These are phyloP conservation scores for Riparia riparia DNA, from an alignment of 2,113 vertebrate genomes.

Conservation along the genomic window DNA sequence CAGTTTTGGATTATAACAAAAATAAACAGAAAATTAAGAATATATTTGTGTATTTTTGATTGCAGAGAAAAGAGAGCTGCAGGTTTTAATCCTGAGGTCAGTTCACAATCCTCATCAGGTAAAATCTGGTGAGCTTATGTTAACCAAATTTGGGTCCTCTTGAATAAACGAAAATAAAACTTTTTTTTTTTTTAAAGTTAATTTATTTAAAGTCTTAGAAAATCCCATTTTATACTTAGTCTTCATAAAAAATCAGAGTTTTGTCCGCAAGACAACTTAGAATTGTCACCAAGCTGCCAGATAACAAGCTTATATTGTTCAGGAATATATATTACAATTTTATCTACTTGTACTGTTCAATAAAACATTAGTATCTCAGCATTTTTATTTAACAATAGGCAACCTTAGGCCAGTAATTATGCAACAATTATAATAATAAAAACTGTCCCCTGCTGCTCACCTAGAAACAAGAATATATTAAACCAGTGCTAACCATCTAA, in stretches of 20 bases:
- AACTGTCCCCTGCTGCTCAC: slow-evolving; percentile 82
- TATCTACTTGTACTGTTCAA: slow-evolving; percentile 80
- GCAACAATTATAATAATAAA: slow-evolving; percentile 87
- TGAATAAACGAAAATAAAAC: not conserved
- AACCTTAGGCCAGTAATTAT: slow-evolving; percentile 85
- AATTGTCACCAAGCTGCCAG: slow-evolving; percentile 71
- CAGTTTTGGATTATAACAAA: not conserved
- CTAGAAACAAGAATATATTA: slow-evolving; percentile 86
- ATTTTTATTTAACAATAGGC: slow-evolving; percentile 86
- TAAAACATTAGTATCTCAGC: slow-evolving; percentile 82
- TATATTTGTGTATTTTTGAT: not conserved
- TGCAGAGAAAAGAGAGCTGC: not conserved
- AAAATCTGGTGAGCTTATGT: not conserved
- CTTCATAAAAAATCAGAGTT: not conserved
- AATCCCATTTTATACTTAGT: slow-evolving; percentile 26
- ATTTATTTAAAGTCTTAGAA: not conserved
- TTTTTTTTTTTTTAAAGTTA: not conserved
- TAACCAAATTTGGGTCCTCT: not conserved
- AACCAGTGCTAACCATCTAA: slow-evolving; percentile 73
- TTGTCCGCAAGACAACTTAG: slow-evolving; percentile 37
- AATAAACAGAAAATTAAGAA: not conserved
- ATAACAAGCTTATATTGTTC: slow-evolving; percentile 74
- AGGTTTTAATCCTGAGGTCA: not conserved
- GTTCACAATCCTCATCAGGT: not conserved
- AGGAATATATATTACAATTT: slow-evolving; percentile 80